Evolutionary conservation across 2,113 vertebrate genomes (phyloP).

Genomic region (Centrocercus urophasianus): DNA sequence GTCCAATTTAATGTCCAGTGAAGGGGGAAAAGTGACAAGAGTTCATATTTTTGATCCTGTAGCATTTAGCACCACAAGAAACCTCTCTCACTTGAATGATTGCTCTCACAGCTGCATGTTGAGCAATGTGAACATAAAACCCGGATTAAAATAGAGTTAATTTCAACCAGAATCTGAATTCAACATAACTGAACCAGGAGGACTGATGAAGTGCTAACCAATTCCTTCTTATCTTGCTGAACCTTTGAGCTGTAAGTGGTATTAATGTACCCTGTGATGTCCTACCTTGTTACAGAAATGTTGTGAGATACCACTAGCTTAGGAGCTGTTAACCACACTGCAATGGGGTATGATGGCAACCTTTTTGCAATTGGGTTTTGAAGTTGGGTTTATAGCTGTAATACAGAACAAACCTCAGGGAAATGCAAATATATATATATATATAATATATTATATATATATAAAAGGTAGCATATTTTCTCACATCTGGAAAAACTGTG

Average conservation of each 20-base stretch:
- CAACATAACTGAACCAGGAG: neutral
- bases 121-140: neutral
- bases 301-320: neutral
- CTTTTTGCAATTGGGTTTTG: neutral
- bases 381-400: neutral
- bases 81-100: accelerated
- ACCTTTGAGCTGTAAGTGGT: neutral
- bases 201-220: neutral
- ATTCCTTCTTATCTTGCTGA: neutral
- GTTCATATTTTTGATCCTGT: neutral
- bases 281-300: neutral
- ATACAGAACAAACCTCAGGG: neutral
- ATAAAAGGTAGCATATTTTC: neutral
- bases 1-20: neutral
- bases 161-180: neutral
- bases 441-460: neutral
- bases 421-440: neutral
- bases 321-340: neutral
- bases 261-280: neutral
- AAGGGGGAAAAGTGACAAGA: neutral
- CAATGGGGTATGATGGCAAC: neutral
- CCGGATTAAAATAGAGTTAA: neutral
- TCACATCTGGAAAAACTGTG: constrained; percentile 35
- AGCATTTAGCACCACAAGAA: neutral
- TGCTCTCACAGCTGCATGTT: neutral